A percentile compares a stretch with the other conserved stretches of the same genome.
Conservation (phyloP, 2,888 invertebrate species). For the Parnassius apollo region DNA sequence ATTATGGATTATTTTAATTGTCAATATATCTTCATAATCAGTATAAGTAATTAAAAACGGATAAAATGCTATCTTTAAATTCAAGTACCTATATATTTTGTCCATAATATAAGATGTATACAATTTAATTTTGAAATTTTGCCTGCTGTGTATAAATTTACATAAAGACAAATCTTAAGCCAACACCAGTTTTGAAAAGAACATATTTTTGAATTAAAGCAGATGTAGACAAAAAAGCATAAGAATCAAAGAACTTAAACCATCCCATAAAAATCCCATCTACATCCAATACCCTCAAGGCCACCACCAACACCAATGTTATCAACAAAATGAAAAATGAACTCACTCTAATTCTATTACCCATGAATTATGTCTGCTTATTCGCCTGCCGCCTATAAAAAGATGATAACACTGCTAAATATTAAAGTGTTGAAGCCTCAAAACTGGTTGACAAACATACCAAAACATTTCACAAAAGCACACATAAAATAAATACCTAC, state of each 20-base stretch:
- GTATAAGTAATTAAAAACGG: too few relatives aligned
- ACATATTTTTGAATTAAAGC: slow-evolving; percentile 6
- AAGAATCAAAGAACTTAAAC: slow-evolving; percentile 28
- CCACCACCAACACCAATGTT: slow-evolving; percentile 61
- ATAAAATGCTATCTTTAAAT: too few relatives aligned
- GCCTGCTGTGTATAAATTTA: too few relatives aligned
- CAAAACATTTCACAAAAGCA: slow-evolving; percentile 43
- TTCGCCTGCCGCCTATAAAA: slow-evolving; percentile 48
- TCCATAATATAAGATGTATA: too few relatives aligned
- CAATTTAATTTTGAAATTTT: too few relatives aligned
- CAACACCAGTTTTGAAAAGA: slow-evolving; percentile 36
- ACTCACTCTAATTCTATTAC: slow-evolving; percentile 70
- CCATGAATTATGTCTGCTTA: slow-evolving; percentile 45
- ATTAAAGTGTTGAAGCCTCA: slow-evolving; percentile 57
- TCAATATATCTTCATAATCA: too few relatives aligned
- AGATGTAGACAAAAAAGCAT: neutral
- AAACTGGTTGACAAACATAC: slow-evolving; percentile 46
- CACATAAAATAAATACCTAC: slow-evolving; percentile 44
- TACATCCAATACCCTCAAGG: slow-evolving; percentile 48
- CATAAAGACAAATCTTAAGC: slow-evolving; percentile 6
- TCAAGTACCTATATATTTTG: too few relatives aligned
- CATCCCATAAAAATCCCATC: slow-evolving; percentile 22
- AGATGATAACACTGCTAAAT: slow-evolving; percentile 57
- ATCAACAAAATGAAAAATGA: slow-evolving; percentile 72
- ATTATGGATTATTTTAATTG: too few relatives aligned